Evolutionary conservation across 2,797 vertebrate species (phyloP).

Genomic region (Argyrosomus regius): DNA sequence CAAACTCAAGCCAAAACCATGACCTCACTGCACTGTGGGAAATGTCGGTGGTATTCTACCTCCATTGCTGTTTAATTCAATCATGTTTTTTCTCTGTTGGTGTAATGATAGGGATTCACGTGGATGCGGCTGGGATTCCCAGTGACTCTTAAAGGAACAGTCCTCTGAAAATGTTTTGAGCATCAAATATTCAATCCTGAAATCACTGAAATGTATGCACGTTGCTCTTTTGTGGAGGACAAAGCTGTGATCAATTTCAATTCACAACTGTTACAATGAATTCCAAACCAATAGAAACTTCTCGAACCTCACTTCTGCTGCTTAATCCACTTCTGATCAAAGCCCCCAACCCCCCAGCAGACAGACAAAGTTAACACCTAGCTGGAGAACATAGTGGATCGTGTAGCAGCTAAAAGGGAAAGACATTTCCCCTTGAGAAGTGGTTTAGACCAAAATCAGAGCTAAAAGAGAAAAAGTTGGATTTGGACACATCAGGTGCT

Average conservation of each 20-base stretch:
- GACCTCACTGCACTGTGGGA: constrained; percentile 78
- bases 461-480: too few species aligned
- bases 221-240: not conserved
- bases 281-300: not conserved
- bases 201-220: not conserved
- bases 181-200: not conserved
- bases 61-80: constrained; percentile 71
- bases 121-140: constrained; percentile 46
- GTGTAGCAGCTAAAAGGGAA: too few species aligned
- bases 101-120: constrained; percentile 62
- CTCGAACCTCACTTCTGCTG: not conserved
- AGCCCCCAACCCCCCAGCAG: not conserved
- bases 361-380: too few species aligned
- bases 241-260: not conserved
- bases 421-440: too few species aligned
- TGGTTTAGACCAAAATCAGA: too few species aligned
- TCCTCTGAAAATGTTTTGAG: constrained; percentile 1
- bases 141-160: constrained; percentile 25
- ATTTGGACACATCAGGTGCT: too few species aligned
- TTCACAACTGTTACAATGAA: not conserved
- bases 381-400: too few species aligned
- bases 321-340: not conserved
- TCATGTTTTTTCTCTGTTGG: constrained; percentile 62
- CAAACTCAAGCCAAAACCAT: constrained; percentile 64
- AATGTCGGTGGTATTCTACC: constrained; percentile 61